Conservation (phyloP, 2,888 invertebrate species). For the Drosophila histrio region DNA sequence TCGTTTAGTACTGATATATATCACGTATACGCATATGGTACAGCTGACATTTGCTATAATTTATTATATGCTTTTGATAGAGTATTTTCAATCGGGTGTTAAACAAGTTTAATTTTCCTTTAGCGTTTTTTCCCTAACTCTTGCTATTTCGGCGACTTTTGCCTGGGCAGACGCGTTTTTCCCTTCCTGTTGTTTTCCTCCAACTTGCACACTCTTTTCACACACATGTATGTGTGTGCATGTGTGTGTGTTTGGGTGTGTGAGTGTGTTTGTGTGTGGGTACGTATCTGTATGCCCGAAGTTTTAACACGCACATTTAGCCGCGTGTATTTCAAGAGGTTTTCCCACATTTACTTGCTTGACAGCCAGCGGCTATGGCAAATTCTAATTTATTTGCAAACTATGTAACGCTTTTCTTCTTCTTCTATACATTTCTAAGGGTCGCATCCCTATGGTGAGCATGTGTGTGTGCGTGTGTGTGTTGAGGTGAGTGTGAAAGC, state of each 20-base stretch:
- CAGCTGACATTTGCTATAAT: background rate
- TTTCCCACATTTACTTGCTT: conserved; percentile 49
- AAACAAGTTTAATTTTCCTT: no score
- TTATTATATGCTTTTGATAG: background rate
- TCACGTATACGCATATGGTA: background rate
- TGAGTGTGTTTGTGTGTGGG: conserved; percentile 19
- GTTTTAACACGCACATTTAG: conserved; percentile 67
- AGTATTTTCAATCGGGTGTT: background rate
- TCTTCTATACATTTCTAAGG: conserved; percentile 8
- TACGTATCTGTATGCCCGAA: conserved; percentile 30
- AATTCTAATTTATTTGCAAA: conserved; percentile 76
- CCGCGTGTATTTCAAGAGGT: conserved; percentile 59
- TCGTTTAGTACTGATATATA: no score
- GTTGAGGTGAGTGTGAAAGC: conserved; percentile 13
- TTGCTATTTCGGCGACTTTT: background rate
- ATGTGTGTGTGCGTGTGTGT: background rate
- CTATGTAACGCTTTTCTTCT: conserved; percentile 51
- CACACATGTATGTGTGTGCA: conserved; percentile 27
- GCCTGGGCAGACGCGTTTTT: background rate
- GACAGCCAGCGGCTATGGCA: conserved; percentile 63
- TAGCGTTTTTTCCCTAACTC: background rate
- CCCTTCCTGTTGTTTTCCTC: background rate
- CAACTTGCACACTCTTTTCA: conserved; percentile 9
- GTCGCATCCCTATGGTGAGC: background rate
- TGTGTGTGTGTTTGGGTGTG: conserved; percentile 3